These are phyloP conservation scores for Lepus timidus DNA, from an alignment of 2,113 vertebrate genomes.

Conservation along the genomic window DNA sequence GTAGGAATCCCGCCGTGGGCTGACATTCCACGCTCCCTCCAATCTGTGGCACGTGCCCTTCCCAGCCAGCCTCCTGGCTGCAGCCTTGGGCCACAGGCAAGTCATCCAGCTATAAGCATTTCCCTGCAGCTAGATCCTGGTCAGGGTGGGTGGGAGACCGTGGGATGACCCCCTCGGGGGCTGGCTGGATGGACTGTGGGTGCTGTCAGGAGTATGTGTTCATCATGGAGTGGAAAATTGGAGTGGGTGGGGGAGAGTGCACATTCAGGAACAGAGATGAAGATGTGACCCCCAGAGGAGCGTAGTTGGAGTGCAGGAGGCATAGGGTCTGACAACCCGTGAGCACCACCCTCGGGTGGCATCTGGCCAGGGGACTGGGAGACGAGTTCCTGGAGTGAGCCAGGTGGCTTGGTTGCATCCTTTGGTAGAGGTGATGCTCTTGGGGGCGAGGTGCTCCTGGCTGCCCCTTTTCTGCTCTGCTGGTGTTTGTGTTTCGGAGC, in stretches of 20 bases:
- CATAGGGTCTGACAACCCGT: not conserved
- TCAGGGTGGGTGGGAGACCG: not conserved
- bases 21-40: not conserved
- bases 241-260: too few relatives aligned
- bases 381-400: not conserved
- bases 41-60: not conserved
- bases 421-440: not conserved
- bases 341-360: not conserved
- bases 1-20: not conserved
- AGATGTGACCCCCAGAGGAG: fast-evolving
- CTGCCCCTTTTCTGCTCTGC: not conserved
- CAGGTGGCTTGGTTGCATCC: not conserved
- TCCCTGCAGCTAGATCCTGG: not conserved
- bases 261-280: not conserved
- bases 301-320: not conserved
- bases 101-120: not conserved
- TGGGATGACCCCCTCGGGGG: fast-evolving
- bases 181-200: not conserved
- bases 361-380: not conserved
- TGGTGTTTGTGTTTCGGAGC: not conserved
- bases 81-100: not conserved
- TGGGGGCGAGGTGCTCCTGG: not conserved
- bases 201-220: not conserved
- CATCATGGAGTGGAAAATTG: not conserved
- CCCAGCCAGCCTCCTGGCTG: too few relatives aligned